phyloP scores from a whole-genome alignment of 2,888 invertebrate species.

The Coelinius sp. region DNA sequence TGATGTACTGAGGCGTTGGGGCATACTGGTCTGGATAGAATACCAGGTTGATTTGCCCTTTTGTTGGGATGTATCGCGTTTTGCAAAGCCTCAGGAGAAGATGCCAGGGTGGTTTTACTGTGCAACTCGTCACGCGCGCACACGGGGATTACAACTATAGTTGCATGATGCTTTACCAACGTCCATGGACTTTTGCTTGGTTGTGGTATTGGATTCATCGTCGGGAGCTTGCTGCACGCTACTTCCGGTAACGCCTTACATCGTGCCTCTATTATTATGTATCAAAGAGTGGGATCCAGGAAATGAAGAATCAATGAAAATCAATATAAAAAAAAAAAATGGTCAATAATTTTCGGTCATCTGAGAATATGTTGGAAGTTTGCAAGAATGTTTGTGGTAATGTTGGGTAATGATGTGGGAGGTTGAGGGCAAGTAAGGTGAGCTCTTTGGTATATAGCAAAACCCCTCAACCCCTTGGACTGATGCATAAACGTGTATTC shows the following conservation, averaged over 20 bases:
- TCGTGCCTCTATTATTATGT: constrained; percentile 12
- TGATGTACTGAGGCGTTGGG: constrained; percentile 50
- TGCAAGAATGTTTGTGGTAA: neutral
- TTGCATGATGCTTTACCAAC: constrained; percentile 18
- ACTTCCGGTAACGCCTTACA: constrained; percentile 30
- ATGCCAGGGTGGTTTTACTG: constrained; percentile 1
- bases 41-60: constrained; percentile 17
- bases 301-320: constrained; percentile 7
- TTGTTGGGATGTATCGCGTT: constrained; percentile 14
- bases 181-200: neutral
- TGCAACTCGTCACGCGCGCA: constrained; percentile 24
- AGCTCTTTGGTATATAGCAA: neutral
- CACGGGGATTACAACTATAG: neutral
- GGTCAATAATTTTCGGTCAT: neutral
- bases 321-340: constrained; percentile 19
- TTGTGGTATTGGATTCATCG: neutral
- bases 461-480: neutral
- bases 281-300: constrained; percentile 1
- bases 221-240: neutral
- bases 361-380: neutral
- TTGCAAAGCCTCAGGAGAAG: constrained; percentile 4
- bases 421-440: neutral
- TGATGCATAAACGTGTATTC: constrained; percentile 37
- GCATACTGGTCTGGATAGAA: constrained; percentile 11
- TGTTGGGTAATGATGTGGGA: neutral